These are phyloP conservation scores for Platycheirus albimanus DNA, from an alignment of 2,888 invertebrate species.

Conservation along the genomic window DNA sequence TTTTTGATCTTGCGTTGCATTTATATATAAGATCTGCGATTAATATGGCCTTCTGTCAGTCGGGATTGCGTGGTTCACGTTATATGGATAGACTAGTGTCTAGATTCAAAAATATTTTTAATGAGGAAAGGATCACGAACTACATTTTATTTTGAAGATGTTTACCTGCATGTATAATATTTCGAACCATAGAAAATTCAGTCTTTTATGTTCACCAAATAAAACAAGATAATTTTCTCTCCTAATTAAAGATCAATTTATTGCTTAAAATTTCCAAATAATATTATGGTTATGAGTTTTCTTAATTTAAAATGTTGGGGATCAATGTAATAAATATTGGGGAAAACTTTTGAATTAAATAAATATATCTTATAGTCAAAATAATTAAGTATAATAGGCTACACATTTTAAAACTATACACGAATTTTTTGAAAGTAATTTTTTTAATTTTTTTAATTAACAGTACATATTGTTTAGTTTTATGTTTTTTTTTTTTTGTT, in stretches of 20 bases:
- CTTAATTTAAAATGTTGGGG: conserved; percentile 32
- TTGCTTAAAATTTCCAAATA: conserved; percentile 60
- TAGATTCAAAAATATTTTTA: too few species aligned
- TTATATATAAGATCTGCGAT: too few species aligned
- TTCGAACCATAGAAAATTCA: too few species aligned
- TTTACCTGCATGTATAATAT: too few species aligned
- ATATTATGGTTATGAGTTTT: conserved; percentile 51
- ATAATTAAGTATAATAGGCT: background rate
- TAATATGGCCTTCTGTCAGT: too few species aligned
- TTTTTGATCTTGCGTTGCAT: too few species aligned
- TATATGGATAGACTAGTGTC: too few species aligned
- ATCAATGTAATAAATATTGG: conserved; percentile 30
- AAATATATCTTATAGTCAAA: background rate
- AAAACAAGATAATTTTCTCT: background rate
- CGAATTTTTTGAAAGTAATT: conserved; percentile 64
- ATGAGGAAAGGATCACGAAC: too few species aligned
- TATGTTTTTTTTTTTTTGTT: conserved; percentile 46
- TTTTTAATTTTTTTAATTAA: conserved; percentile 32
- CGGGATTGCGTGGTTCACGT: too few species aligned
- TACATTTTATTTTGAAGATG: too few species aligned
- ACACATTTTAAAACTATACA: conserved; percentile 41
- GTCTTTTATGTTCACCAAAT: too few species aligned
- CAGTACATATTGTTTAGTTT: conserved; percentile 35
- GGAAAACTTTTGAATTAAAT: conserved; percentile 39
- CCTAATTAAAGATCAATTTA: conserved; percentile 69